phyloP scores from a whole-genome alignment of 1,140 invertebrate genomes.

The Choristoneura fumiferana region DNA sequence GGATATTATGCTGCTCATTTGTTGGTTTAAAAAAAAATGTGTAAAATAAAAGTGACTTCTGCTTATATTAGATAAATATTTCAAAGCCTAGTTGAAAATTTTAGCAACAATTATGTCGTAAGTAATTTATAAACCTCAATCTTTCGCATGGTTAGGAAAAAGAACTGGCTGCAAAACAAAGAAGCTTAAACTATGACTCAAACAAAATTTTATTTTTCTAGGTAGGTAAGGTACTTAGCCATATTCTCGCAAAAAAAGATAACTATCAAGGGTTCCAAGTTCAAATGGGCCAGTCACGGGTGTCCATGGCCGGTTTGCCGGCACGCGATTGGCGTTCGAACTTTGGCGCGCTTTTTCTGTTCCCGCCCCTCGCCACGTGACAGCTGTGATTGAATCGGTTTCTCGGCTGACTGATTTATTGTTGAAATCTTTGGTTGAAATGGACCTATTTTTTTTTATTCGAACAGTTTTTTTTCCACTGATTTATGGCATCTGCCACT shows the following conservation, averaged over 20 bases:
- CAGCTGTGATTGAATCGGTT: constrained; percentile 68
- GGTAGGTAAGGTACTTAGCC: too few relatives aligned
- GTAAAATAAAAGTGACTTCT: too few relatives aligned
- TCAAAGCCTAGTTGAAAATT: too few relatives aligned
- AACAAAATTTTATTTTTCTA: constrained; percentile 9
- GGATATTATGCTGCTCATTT: too few relatives aligned
- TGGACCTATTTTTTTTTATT: constrained; percentile 40
- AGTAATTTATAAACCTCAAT: too few relatives aligned
- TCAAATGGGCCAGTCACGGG: constrained; percentile 63
- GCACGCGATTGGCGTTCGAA: constrained; percentile 68
- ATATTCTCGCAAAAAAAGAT: constrained; percentile 38
- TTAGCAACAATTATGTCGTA: too few relatives aligned
- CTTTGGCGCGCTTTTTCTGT: constrained; percentile 71
- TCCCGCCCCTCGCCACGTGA: constrained; percentile 59
- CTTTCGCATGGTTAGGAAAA: too few relatives aligned
- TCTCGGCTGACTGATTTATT: constrained; percentile 68
- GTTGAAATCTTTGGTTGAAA: too few relatives aligned
- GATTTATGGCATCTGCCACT: constrained; percentile 48
- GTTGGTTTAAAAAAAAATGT: too few relatives aligned
- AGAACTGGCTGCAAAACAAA: neutral
- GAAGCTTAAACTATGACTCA: neutral
- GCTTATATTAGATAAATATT: too few relatives aligned
- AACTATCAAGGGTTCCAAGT: constrained; percentile 62
- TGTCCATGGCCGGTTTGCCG: constrained; percentile 38
- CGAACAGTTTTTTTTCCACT: constrained; percentile 47